A percentile compares a stretch with the other conserved stretches of the same genome.
Conservation (phyloP, 1,140 invertebrate genomes). For the Archegozetes longisetosus region DNA sequence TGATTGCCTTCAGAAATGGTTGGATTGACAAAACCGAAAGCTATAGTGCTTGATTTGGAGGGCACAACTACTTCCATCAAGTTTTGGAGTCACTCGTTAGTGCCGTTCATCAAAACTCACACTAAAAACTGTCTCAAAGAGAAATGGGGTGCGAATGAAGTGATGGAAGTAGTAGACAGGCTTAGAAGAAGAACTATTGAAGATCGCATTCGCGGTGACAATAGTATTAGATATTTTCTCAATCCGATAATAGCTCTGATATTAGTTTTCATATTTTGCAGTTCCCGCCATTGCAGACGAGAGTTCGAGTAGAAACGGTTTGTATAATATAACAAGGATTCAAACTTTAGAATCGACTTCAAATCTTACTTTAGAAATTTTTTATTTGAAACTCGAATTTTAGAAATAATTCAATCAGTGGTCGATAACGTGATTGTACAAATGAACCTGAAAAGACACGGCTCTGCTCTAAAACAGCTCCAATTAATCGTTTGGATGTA, state of each 20-base stretch:
- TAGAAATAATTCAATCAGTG: not conserved
- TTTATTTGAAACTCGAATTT: not conserved
- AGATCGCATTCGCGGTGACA: not conserved
- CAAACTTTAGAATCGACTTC: not conserved
- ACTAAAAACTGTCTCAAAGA: not conserved
- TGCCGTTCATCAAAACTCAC: conserved; percentile 3
- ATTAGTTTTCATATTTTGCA: not conserved
- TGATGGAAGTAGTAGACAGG: not conserved
- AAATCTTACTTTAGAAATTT: not conserved
- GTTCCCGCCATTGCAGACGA: not conserved
- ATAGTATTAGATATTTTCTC: too few species aligned
- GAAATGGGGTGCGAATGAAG: not conserved
- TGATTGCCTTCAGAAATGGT: too few species aligned
- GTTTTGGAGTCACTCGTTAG: not conserved
- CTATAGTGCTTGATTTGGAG: conserved; percentile 6
- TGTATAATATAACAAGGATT: not conserved
- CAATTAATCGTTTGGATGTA: conserved; percentile 1
- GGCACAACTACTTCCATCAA: conserved; percentile 8
- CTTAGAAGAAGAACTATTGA: not conserved
- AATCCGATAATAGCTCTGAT: not conserved
- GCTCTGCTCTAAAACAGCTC: not conserved
- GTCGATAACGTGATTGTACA: not conserved
- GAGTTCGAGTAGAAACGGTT: not conserved
- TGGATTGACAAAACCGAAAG: conserved; percentile 1
- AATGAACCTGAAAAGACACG: not conserved